Evolutionary conservation across 2,113 vertebrate genomes (phyloP).

Genomic region (Saimiri boliviensis): DNA sequence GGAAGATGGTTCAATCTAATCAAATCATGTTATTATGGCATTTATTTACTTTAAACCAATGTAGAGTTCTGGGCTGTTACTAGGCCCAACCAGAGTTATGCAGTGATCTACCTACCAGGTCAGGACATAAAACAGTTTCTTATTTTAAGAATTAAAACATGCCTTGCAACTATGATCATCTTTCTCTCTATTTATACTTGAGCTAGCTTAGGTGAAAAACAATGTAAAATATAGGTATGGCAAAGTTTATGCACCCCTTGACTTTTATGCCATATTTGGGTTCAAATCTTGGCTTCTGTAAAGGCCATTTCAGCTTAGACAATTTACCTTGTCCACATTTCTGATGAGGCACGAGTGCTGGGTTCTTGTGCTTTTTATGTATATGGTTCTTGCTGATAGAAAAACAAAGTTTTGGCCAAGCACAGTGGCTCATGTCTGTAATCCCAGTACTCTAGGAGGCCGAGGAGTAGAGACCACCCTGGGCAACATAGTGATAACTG

Average conservation of each 20-base stretch:
- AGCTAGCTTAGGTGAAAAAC: not conserved
- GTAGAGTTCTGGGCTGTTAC: not conserved
- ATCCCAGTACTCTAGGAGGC: too few relatives aligned
- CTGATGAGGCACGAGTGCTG: not conserved
- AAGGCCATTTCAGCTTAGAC: not conserved
- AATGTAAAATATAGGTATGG: not conserved
- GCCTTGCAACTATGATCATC: not conserved
- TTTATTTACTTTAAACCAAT: not conserved
- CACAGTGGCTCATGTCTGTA: too few relatives aligned
- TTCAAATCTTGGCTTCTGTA: not conserved
- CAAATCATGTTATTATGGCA: not conserved
- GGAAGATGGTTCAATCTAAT: not conserved
- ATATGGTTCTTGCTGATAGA: not conserved
- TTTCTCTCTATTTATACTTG: not conserved
- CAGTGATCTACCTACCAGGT: not conserved
- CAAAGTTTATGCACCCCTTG: not conserved
- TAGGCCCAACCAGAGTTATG: not conserved
- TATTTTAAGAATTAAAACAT: not conserved
- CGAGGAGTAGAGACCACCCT: too few relatives aligned
- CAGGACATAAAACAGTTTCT: not conserved
- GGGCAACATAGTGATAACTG: too few relatives aligned
- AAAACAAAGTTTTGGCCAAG: not conserved
- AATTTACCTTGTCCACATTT: not conserved
- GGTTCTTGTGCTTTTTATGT: not conserved
- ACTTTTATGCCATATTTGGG: not conserved